These are phyloP conservation scores for Pseudomyrmex concolor DNA, from an alignment of 1,140 invertebrate species.

Conservation along the genomic window DNA sequence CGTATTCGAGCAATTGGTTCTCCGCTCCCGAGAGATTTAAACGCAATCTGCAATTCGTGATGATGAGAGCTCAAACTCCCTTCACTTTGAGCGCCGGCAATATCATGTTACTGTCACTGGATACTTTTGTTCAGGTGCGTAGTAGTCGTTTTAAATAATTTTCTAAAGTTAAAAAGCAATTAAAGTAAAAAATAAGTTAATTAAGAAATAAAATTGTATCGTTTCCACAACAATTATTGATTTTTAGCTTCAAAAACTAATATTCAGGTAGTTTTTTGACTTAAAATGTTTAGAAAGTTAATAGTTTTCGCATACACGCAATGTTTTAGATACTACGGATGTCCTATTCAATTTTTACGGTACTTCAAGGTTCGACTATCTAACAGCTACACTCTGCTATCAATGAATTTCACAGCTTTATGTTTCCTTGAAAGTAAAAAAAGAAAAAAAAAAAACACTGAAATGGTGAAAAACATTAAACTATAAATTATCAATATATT, in stretches of 20 bases:
- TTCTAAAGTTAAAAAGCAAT: background rate
- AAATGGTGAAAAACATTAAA: no score
- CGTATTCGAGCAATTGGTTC: constrained; percentile 84
- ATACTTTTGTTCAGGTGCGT: constrained; percentile 69
- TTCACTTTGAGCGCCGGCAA: constrained; percentile 83
- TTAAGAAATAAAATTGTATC: background rate
- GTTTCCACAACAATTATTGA: background rate
- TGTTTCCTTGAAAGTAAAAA: constrained; percentile 2
- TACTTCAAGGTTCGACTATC: constrained; percentile 68
- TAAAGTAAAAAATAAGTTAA: background rate
- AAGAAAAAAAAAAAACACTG: background rate
- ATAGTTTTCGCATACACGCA: background rate
- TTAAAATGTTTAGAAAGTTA: constrained; percentile 13
- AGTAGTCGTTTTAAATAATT: background rate
- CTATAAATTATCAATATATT: constrained; percentile 6
- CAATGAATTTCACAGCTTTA: background rate
- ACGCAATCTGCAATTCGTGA: constrained; percentile 81
- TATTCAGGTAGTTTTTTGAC: no score
- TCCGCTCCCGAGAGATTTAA: constrained; percentile 78
- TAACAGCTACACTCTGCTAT: background rate
- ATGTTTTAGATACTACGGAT: constrained; percentile 72
- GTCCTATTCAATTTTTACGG: constrained; percentile 77
- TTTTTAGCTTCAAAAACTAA: background rate
- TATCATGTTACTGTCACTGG: constrained; percentile 82
- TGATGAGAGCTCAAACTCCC: constrained; percentile 82